Base-by-base conservation (phyloP, 1,140 invertebrate genomes). In the Aethina tumida region DNA sequence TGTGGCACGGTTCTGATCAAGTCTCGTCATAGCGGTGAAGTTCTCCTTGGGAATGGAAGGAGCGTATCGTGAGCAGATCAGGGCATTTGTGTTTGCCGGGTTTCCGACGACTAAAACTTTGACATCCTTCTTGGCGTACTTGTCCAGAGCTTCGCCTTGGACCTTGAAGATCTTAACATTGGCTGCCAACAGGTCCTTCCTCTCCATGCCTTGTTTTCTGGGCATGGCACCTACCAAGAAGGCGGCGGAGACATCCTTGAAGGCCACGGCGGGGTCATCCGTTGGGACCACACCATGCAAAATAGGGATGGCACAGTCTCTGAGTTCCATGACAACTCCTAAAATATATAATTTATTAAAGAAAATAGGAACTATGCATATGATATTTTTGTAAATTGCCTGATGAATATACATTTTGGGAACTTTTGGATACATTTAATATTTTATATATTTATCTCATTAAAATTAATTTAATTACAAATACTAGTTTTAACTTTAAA, bases 101-200 rank as follows among this genome's bases (percentile, higher is more conserved):
- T 99, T 99, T 21, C 97, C 97, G 55, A 99, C 96, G 26, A 99
- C 95, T 10, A 99, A 66, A 12, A 95, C 85, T 68, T 97, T 97
- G 10, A 97, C 89, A 59, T 83, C 82, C 58, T 98, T 97, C 48
- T 88, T 90, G 1, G 96, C 91, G 63, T 79, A 77, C 63, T 93
- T 80, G 45, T 98, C 85, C 1, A 99, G 61, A 8, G 96, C 93
- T 58, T 91, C 75, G 9, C 96, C 97, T 69, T 88, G 84, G 21
- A 80, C 83, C 68, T 97, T 97, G 65, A 99, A 99, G 53, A 99
- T 99, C 60, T 93, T 94, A 4, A 98, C 94, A 70, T 99, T 99
- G 5, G 95, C 95, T 22, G 90, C 84, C 0, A 88, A 60, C 15
- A 90, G 64, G 62, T 99, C 97, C 65, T 98, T 99, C 24, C 97